Evolutionary conservation across 2,113 vertebrate genomes (phyloP), one percentile per base, ranked within the genome.

Genomic region (Anarrhichthys ocellatus): DNA sequence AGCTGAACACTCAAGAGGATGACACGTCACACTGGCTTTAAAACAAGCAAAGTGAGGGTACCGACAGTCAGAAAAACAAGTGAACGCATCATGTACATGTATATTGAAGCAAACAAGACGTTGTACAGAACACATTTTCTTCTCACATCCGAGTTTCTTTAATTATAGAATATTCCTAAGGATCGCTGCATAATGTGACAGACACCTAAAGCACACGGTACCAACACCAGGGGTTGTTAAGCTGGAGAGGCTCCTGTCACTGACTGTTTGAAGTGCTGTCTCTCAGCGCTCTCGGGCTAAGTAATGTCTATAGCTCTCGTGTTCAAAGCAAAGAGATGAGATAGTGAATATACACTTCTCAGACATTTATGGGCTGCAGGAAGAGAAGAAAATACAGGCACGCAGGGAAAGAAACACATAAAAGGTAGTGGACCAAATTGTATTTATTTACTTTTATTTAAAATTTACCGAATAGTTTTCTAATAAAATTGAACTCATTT

Each of bases 251-350:
- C 54, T 68, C 27, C 34, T 34, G 71, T 68, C 73, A 44, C 1
- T 44, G 15, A 6, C 65, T 62, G 48, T 78, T 87, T 83, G 84
- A 85, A 80, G 67, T 89, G 48, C 66, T 22, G 71, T 68, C 58
- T 76, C 84, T 78, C 48, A 62, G 42, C 29, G 63, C 76, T 76
- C 27, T 70, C 42, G 7, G 67, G 64, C 71, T 65, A 13, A 76
- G 61, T 73, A 36, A 71, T 81, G 46, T 20, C 32, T 61, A 22
- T 61, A 22, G 38, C 72, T 76, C 75, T 73, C 34, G 59, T 44
- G 63, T 82, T 87, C 68, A 86, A 73, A 86, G 73, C 27, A 50
- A 44, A 61, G 8, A 70, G 22, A 73, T 36, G 36, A 79, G 14
- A 68, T 69, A 5, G 38, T 50, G 59, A 74, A 52, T 29, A 67